phyloP scores from a whole-genome alignment of 2,888 invertebrate species.

The Magallana nippona region DNA sequence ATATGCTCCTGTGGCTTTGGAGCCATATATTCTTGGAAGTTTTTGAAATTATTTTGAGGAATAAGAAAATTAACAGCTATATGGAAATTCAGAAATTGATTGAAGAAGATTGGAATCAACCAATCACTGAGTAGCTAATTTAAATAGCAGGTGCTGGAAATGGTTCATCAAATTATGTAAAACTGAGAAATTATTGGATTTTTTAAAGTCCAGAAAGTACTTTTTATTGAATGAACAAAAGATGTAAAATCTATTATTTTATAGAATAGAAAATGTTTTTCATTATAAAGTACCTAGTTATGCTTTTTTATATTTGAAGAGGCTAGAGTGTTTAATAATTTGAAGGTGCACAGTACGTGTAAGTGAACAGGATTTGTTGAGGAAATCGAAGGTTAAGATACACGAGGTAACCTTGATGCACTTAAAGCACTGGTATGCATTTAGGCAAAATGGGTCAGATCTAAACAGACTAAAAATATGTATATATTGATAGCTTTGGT shows the following conservation, averaged over 20 bases:
- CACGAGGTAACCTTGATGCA: conserved; percentile 2
- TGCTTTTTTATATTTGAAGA: not conserved
- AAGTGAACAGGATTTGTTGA: not conserved
- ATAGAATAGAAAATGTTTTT: no score
- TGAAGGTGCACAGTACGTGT: not conserved
- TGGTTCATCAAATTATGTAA: not conserved
- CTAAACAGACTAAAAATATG: not conserved
- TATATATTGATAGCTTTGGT: not conserved
- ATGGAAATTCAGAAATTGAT: conserved; percentile 29
- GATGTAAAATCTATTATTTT: no score
- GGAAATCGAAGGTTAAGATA: not conserved
- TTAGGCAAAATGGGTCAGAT: not conserved
- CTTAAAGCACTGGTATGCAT: not conserved
- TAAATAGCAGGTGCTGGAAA: conserved; percentile 25
- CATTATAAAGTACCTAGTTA: no score
- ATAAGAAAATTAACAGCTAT: conserved; percentile 32
- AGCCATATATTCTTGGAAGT: not conserved
- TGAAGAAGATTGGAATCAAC: conserved; percentile 3
- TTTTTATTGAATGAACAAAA: no score
- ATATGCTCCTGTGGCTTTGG: conserved; percentile 25
- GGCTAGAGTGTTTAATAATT: not conserved
- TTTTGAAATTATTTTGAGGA: not conserved
- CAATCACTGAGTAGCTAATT: conserved; percentile 19
- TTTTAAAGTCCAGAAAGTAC: no score
- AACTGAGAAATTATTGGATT: no score